Conservation (phyloP, 1,140 invertebrate genomes). For the Drosophila sproati region DNA sequence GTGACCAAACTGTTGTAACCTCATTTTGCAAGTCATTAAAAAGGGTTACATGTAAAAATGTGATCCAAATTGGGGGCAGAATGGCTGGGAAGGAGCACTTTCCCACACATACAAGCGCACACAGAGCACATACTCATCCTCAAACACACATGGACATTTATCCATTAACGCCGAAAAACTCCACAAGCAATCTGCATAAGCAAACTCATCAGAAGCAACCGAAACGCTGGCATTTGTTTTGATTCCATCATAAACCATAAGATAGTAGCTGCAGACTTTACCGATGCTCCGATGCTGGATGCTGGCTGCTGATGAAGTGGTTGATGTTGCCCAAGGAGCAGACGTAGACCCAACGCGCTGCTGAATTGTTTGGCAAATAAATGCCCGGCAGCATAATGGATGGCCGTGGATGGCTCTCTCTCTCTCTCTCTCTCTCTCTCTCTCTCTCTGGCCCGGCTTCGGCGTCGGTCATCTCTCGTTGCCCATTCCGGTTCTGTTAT, state of each 20-base stretch:
- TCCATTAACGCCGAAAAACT: conserved; percentile 80
- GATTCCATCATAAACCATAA: conserved; percentile 81
- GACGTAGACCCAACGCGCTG: conserved; percentile 40
- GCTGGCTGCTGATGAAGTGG: conserved; percentile 70
- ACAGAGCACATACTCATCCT: not conserved
- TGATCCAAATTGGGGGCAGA: conserved; percentile 25
- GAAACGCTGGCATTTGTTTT: conserved; percentile 74
- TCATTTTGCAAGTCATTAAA: conserved; percentile 9
- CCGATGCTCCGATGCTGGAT: conserved; percentile 21
- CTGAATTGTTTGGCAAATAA: conserved; percentile 81
- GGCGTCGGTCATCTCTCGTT: conserved; percentile 38
- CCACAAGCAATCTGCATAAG: conserved; percentile 78
- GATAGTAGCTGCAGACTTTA: conserved; percentile 71
- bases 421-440: not conserved
- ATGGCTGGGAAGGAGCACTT: not conserved
- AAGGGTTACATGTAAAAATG: conserved; percentile 60
- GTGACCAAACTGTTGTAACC: not conserved
- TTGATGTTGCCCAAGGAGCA: conserved; percentile 67
- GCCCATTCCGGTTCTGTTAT: conserved; percentile 56
- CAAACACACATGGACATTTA: conserved; percentile 57
- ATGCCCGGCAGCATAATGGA: conserved; percentile 76
- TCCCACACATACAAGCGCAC: conserved; percentile 28
- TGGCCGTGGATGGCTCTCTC: conserved; percentile 54
- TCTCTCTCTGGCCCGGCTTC: not conserved
- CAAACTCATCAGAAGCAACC: conserved; percentile 69